Conservation (phyloP, 2,113 vertebrate genomes). For the Podocnemis expansa region DNA sequence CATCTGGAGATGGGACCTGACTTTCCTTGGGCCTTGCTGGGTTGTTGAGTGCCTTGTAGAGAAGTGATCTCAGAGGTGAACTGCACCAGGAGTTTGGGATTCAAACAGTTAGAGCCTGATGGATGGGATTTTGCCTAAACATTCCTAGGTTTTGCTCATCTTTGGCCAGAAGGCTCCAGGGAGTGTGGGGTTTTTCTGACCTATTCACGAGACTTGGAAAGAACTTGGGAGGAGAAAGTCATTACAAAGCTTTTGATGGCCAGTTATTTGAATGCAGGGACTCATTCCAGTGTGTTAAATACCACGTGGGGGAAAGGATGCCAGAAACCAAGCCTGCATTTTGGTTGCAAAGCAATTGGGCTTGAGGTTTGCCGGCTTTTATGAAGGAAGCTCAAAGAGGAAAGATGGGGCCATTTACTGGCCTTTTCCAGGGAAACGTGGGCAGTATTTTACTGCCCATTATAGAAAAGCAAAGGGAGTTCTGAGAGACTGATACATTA, state of each 20-base stretch:
- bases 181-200: neutral
- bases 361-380: neutral
- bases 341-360: rapidly evolving
- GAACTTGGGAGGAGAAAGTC: rapidly evolving
- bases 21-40: neutral
- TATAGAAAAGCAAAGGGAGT: rapidly evolving
- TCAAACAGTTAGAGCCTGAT: neutral
- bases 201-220: neutral
- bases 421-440: rapidly evolving
- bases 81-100: neutral
- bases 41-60: neutral
- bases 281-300: rapidly evolving
- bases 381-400: neutral
- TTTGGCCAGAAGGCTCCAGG: neutral
- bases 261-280: rapidly evolving
- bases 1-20: neutral
- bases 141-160: neutral
- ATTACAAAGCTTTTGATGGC: rapidly evolving
- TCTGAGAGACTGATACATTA: no score
- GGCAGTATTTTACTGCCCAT: rapidly evolving
- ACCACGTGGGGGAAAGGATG: rapidly evolving
- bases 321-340: neutral
- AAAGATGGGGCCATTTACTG: rapidly evolving
- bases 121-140: neutral
- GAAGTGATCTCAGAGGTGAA: neutral